These are phyloP conservation scores for Philereme vetulata DNA, from an alignment of 2,888 invertebrate genomes.

Conservation along the genomic window DNA sequence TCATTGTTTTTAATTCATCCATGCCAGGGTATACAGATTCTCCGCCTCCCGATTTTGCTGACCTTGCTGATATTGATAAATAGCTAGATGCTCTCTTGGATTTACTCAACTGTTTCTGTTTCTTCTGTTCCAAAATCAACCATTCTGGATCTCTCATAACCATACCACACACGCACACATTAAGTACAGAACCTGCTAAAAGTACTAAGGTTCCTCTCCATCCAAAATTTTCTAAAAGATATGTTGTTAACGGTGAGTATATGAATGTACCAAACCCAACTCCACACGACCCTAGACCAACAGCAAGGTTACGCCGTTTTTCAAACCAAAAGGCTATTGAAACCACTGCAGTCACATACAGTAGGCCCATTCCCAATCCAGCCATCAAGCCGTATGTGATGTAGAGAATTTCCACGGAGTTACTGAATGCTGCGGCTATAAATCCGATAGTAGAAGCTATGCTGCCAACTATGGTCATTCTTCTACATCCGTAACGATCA, in stretches of 20 bases:
- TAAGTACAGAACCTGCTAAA: conserved; percentile 92
- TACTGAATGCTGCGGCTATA: conserved; percentile 87
- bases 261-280: conserved; percentile 95
- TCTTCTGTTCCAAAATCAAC: conserved; percentile 87
- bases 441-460: conserved; percentile 90
- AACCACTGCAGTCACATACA: conserved; percentile 95
- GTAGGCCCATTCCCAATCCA: conserved; percentile 92
- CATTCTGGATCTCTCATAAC: conserved; percentile 95
- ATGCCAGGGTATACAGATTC: conserved; percentile 85
- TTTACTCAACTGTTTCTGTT: conserved; percentile 78
- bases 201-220: conserved; percentile 92
- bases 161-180: conserved; percentile 93
- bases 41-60: conserved; percentile 77
- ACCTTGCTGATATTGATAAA: conserved; percentile 79
- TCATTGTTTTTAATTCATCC: conserved; percentile 86
- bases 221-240: conserved; percentile 88
- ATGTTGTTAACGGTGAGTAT: conserved; percentile 92
- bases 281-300: conserved; percentile 94
- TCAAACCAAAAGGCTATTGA: conserved; percentile 97
- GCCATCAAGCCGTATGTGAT: conserved; percentile 93
- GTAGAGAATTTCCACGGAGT: conserved; percentile 89
- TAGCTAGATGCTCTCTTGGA: conserved; percentile 80
- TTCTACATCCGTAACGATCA: conserved; percentile 92
- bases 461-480: conserved; percentile 90
- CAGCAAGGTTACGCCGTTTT: conserved; percentile 92